phyloP scores from a whole-genome alignment of 2,888 invertebrate genomes.

The Criorhina ranunculi region DNA sequence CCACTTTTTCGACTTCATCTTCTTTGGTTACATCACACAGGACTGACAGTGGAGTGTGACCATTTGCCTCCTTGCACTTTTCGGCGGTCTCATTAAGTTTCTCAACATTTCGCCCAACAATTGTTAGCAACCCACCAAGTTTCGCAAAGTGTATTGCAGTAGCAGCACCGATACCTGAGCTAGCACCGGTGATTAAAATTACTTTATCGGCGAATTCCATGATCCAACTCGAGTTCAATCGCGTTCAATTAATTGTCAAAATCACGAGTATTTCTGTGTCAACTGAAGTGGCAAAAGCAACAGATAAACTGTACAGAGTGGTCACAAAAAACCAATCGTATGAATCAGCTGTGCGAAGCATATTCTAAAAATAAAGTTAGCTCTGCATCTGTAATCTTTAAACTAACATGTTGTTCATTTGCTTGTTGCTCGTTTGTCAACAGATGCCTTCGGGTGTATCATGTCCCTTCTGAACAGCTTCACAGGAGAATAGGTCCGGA shows the following conservation, averaged over 20 bases:
- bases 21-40: conserved; percentile 91
- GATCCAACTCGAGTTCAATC: not conserved
- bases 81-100: conserved; percentile 88
- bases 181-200: conserved; percentile 88
- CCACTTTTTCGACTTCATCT: conserved; percentile 88
- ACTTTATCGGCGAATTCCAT: conserved; percentile 86
- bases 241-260: not conserved
- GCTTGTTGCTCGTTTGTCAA: no score
- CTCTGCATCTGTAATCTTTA: no score
- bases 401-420: no score
- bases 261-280: not conserved
- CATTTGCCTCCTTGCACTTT: conserved; percentile 85
- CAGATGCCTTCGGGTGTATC: no score
- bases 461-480: no score
- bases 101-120: conserved; percentile 88
- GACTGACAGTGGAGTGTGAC: conserved; percentile 86
- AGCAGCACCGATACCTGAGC: conserved; percentile 90
- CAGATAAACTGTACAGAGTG: not conserved
- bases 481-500: no score
- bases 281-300: not conserved
- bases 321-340: not conserved
- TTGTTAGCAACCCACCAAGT: conserved; percentile 87
- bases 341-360: no score
- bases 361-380: no score
- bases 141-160: conserved; percentile 89